Percentiles rank a stretch among this genome's conserved stretches.
Conservation (phyloP, 2,113 vertebrate species). For the Empidonax alnorum region DNA sequence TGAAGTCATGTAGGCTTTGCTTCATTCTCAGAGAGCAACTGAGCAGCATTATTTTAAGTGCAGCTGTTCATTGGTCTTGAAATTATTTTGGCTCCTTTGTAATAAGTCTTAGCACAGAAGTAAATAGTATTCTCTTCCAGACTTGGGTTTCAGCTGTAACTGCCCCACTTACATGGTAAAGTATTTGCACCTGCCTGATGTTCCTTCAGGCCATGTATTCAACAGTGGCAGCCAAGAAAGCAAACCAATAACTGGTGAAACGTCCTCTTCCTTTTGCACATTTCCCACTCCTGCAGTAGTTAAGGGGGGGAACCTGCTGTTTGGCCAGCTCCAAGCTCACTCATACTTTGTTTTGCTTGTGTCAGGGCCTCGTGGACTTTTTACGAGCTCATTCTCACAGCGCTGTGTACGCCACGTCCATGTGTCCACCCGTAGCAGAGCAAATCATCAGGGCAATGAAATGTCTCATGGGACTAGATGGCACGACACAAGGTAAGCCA, state of each 20-base stretch:
- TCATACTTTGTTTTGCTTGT: constrained; percentile 57
- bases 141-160: not conserved
- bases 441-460: constrained; percentile 89
- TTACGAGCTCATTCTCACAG: constrained; percentile 88
- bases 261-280: not conserved
- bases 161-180: not conserved
- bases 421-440: constrained; percentile 85
- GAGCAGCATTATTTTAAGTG: not conserved
- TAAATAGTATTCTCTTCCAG: not conserved
- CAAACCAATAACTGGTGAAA: not conserved
- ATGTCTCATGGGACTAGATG: constrained; percentile 87
- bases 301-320: not conserved
- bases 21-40: not conserved
- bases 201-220: not conserved
- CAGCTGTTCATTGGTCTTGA: not conserved
- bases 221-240: constrained; percentile 12
- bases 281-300: not conserved
- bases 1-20: not conserved
- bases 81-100: not conserved
- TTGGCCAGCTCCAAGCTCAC: constrained; percentile 24
- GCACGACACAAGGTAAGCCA: constrained; percentile 83
- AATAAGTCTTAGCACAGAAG: not conserved
- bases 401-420: constrained; percentile 84
- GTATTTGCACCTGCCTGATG: not conserved
- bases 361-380: constrained; percentile 89